These are phyloP conservation scores for Alsophila aescularia DNA, from an alignment of 2,888 invertebrate species.

Conservation along the genomic window DNA sequence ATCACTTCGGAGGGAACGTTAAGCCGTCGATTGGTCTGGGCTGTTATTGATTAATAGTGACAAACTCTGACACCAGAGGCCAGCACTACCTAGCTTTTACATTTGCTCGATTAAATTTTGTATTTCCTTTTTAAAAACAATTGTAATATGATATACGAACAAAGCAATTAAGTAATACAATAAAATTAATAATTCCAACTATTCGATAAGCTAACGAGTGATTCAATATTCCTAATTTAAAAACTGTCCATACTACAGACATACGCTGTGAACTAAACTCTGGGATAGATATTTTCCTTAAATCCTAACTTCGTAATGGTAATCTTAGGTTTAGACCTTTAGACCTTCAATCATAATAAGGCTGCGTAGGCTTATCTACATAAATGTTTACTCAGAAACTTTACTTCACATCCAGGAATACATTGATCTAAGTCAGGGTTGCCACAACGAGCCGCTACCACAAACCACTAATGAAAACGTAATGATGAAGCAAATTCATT, in stretches of 20 bases:
- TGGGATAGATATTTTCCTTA: too few relatives aligned
- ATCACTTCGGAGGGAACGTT: too few relatives aligned
- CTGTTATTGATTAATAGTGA: background rate
- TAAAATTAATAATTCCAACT: background rate
- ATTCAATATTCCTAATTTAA: background rate
- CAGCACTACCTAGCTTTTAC: too few relatives aligned
- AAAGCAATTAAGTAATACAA: background rate
- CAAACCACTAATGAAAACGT: conserved; percentile 62
- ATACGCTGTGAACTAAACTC: too few relatives aligned
- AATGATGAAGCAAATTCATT: conserved; percentile 67
- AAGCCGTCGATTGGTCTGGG: too few relatives aligned
- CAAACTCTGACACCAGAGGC: too few relatives aligned
- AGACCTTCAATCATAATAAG: too few relatives aligned
- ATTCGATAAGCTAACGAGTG: background rate
- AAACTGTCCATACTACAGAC: too few relatives aligned
- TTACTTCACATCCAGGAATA: conserved; percentile 14
- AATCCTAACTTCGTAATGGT: too few relatives aligned
- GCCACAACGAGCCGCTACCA: conserved; percentile 26
- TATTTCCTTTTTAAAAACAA: background rate
- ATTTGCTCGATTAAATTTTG: background rate
- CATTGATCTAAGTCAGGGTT: conserved; percentile 14
- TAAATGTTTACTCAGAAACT: background rate
- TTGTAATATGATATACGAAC: background rate
- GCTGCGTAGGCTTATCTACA: background rate
- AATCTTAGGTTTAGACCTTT: too few relatives aligned